Conservation (phyloP, 2,113 vertebrate species). For the Acrocephalus kingi region DNA sequence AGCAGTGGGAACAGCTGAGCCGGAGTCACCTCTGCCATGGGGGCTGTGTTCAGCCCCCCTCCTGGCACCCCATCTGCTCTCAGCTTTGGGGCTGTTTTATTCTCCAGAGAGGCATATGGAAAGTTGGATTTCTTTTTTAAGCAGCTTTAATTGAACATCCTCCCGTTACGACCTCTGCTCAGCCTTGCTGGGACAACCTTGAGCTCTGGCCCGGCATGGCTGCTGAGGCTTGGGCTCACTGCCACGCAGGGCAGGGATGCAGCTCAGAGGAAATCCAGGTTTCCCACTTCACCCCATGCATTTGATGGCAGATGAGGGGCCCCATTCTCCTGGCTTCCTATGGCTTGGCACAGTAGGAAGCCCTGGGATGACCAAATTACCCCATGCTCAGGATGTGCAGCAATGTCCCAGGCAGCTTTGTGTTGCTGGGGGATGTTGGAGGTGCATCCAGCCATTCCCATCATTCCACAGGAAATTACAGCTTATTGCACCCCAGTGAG, state of each 20-base stretch:
- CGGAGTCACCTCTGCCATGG: background rate
- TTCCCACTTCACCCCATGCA: accelerated
- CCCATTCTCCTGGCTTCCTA: accelerated
- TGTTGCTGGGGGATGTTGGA: background rate
- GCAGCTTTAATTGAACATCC: slow-evolving; percentile 64
- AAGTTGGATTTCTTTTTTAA: slow-evolving; percentile 63
- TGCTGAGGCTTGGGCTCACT: accelerated
- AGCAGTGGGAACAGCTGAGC: background rate
- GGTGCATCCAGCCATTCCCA: background rate
- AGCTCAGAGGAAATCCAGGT: background rate
- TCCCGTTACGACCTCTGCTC: background rate
- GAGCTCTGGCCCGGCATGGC: background rate
- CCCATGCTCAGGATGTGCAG: accelerated
- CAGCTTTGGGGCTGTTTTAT: background rate
- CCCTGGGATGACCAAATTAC: accelerated
- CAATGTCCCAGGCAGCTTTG: background rate
- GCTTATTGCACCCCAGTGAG: accelerated
- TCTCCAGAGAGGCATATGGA: slow-evolving; percentile 19
- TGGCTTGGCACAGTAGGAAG: background rate
- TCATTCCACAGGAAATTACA: background rate
- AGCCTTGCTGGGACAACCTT: slow-evolving; percentile 21
- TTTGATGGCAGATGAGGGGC: accelerated
- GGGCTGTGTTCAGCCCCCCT: background rate
- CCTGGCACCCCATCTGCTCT: background rate
- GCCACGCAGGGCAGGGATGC: accelerated